Percentiles rank a stretch among this genome's conserved stretches.
Conservation (phyloP, 64 coral and sea anemone species). For the Dendrophyllia cribrosa region DNA sequence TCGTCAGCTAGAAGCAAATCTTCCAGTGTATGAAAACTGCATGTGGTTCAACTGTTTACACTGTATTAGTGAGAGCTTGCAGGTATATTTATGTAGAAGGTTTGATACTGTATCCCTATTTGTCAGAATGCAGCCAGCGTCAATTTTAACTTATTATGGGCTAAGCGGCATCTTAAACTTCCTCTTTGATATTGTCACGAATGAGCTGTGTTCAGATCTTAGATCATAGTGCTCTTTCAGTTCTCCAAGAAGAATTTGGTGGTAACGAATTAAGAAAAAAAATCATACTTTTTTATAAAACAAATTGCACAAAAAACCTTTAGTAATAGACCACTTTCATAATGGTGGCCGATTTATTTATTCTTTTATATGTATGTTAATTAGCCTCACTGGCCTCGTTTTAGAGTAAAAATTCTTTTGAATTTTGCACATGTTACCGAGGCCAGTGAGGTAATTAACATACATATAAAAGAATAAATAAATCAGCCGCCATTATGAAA, state of each 20-base stretch:
- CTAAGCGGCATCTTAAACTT: constrained; percentile 9
- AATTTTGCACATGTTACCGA: no score
- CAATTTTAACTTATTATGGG: neutral
- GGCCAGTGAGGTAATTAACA: no score
- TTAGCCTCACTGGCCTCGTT: no score
- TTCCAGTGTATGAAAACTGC: neutral
- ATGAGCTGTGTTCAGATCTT: neutral
- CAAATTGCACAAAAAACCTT: neutral
- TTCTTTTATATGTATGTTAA: no score
- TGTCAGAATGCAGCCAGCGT: neutral
- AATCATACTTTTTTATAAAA: neutral
- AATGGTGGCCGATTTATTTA: no score
- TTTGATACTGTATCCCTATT: neutral
- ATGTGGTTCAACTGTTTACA: neutral
- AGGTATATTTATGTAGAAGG: constrained; percentile 4
- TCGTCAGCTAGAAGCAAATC: neutral
- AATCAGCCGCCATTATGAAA: no score
- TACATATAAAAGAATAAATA: no score
- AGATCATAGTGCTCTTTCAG: no score
- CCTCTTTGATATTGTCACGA: neutral
- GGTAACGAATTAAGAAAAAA: no score
- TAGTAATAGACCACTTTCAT: no score
- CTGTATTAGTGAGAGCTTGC: neutral
- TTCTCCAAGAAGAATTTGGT: no score
- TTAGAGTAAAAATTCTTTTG: no score